Evolutionary conservation across 2,888 invertebrate species (phyloP).

Genomic region (Prosopocoilus inquinatus): DNA sequence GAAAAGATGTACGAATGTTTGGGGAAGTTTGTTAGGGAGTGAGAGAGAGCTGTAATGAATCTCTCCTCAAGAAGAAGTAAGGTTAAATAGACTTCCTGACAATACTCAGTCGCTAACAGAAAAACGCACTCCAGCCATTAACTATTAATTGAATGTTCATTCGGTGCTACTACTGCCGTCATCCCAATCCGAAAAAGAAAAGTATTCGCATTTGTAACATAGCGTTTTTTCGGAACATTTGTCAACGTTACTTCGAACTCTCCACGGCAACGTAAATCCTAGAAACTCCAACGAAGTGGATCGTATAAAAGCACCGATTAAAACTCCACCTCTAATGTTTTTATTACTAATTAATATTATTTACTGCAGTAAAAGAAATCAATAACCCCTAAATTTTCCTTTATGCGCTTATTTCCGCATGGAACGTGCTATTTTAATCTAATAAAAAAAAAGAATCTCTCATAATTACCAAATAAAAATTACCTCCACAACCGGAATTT

Average conservation of each 20-base stretch:
- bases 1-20: too few species aligned
- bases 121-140: constrained; percentile 32
- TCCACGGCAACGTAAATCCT: background rate
- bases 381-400: too few species aligned
- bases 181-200: constrained; percentile 17
- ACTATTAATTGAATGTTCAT: constrained; percentile 32
- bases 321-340: too few species aligned
- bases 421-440: too few species aligned
- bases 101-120: constrained; percentile 27
- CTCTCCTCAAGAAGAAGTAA: constrained; percentile 11
- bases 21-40: background rate
- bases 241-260: constrained; percentile 24
- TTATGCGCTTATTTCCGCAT: too few species aligned
- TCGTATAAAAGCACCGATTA: too few species aligned
- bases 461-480: too few species aligned
- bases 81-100: constrained; percentile 24
- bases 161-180: constrained; percentile 17
- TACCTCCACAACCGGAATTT: too few species aligned
- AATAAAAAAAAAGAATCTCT: too few species aligned
- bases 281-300: too few species aligned
- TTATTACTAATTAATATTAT: too few species aligned
- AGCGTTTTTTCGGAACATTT: constrained; percentile 24
- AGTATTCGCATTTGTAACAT: constrained; percentile 17
- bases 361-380: too few species aligned
- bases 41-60: constrained; percentile 9